Evolutionary conservation across 2,888 invertebrate genomes (phyloP), one percentile per base, ranked within the genome.

Genomic region (Hyposoter didymator): DNA sequence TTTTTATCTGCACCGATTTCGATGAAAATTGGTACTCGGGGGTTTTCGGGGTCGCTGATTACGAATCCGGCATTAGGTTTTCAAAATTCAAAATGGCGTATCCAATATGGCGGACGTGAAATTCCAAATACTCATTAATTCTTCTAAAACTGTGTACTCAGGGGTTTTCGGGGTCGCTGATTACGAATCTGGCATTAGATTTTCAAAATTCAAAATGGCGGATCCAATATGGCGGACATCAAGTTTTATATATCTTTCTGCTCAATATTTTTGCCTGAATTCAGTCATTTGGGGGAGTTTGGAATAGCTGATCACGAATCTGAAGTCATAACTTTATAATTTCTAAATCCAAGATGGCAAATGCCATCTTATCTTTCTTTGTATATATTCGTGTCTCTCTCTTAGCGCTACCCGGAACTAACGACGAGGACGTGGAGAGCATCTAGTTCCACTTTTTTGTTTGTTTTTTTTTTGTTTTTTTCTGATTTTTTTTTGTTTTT

Each of bases 361-460:
- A 73, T 73, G 39, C 32, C 32, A 35, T 72, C 32, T 70, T 47
- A 47, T 49, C 49, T 49, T n/a, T n/a, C n/a, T n/a, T n/a, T n/a
- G n/a, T n/a, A n/a, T n/a, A n/a, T n/a, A n/a, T n/a, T n/a, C n/a
- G 22, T 70, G 28, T 70, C 75, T 75, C 62, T 75, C 45, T 59
- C 62, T 75, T 55, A 43, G 74, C 74, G 32, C 62, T 59, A 64
- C 62, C 64, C 75, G 32, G 75, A 75, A 43, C 75, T 75, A 75
- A 75, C 45, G 75, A 75, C 75, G 75, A 62, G 75, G 75, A 62
- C 64, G 75, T 75, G 75, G 45, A n/a, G n/a, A n/a, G n/a, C n/a
- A n/a, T n/a, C n/a, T n/a, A n/a, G n/a, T n/a, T n/a, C n/a, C n/a
- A n/a, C n/a, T n/a, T n/a, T n/a, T n/a, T n/a, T n/a, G n/a, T n/a